phyloP scores from a whole-genome alignment of 2,797 vertebrate species.

The Peromyscus aztecus region DNA sequence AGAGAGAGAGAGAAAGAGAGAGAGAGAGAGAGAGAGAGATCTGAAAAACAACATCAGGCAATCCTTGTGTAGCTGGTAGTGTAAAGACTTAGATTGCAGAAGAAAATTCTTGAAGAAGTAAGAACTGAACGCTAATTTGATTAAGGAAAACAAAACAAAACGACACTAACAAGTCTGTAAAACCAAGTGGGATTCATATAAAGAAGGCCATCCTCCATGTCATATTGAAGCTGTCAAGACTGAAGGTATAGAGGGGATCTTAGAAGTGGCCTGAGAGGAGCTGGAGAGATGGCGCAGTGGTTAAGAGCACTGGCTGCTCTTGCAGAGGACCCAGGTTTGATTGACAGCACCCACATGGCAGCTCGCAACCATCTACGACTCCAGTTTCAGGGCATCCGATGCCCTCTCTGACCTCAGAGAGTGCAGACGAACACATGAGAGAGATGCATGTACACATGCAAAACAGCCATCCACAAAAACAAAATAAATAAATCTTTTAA shows the following conservation, averaged over 20 bases:
- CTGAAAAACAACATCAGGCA: neutral
- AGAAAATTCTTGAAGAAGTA: neutral
- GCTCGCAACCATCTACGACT: neutral
- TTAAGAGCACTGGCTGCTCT: neutral
- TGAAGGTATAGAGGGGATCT: neutral
- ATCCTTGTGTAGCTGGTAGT: neutral
- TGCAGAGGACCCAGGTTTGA: neutral
- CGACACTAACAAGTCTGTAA: neutral
- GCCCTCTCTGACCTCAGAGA: neutral
- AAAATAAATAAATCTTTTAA: neutral
- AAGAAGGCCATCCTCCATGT: too few species aligned
- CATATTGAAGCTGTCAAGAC: neutral
- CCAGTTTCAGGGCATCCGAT: neutral
- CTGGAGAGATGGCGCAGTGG: neutral
- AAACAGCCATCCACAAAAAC: neutral
- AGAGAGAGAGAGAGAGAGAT: too few species aligned
- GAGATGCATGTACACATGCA: neutral
- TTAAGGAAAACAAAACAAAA: neutral
- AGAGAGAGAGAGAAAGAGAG: too few species aligned
- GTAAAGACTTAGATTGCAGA: neutral
- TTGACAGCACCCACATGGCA: too few species aligned
- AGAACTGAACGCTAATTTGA: neutral
- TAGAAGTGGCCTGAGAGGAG: neutral
- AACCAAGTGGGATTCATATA: neutral
- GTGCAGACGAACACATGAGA: neutral